Conservation (phyloP, 2,113 vertebrate genomes). For the Heteronetta atricapilla region DNA sequence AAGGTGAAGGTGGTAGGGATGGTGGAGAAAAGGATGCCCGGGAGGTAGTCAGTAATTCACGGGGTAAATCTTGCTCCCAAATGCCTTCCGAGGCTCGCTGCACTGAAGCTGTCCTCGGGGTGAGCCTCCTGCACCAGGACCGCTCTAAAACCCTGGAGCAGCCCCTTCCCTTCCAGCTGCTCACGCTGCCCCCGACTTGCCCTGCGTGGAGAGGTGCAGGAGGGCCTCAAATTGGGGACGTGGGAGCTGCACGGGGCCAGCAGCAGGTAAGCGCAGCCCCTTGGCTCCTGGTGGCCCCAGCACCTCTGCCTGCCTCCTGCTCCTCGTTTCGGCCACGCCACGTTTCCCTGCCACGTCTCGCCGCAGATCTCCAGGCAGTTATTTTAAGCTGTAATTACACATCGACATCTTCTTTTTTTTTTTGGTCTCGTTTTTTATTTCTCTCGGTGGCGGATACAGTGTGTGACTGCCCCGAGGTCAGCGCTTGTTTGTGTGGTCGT, state of each 20-base stretch:
- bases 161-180: background rate
- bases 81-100: fast-evolving
- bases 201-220: fast-evolving
- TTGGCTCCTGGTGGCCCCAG: background rate
- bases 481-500: background rate
- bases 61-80: background rate
- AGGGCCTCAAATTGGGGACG: background rate
- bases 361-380: background rate
- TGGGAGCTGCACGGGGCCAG: background rate
- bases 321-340: background rate
- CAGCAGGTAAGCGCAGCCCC: background rate
- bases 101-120: background rate
- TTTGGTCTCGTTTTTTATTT: no score
- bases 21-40: no score
- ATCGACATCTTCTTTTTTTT: background rate
- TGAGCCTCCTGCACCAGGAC: background rate
- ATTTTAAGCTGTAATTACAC: background rate
- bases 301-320: background rate
- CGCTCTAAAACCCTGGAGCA: background rate
- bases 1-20: fast-evolving
- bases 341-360: background rate
- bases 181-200: background rate
- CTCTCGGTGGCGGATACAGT: background rate
- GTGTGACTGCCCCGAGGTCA: background rate
- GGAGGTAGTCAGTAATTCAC: fast-evolving